A percentile compares a stretch with the other conserved stretches of the same genome.
Evolutionary conservation across 2,797 vertebrate species (phyloP).

Genomic region (Lepus oiostolus): DNA sequence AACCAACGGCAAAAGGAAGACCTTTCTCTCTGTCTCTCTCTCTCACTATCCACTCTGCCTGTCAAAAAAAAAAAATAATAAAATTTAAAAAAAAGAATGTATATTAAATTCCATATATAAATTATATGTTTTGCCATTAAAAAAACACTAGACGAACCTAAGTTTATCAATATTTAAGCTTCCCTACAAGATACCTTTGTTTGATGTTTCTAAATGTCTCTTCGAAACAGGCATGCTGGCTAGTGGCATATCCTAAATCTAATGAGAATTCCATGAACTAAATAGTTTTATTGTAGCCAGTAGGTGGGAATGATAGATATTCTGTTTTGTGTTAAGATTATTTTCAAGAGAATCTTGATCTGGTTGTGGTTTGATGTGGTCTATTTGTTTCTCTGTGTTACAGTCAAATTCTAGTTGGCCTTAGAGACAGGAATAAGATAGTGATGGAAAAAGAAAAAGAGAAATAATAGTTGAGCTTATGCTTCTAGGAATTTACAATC

Average conservation of each 20-base stretch:
- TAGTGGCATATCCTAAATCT: constrained; percentile 21
- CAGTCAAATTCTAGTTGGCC: constrained; percentile 29
- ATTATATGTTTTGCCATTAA: constrained; percentile 55
- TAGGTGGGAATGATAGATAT: background rate
- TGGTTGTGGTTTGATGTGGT: background rate
- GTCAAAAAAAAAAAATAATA: no score
- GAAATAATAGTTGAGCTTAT: constrained; percentile 19
- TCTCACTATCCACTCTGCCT: no score
- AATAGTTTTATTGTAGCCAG: constrained; percentile 3
- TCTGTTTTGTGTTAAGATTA: background rate
- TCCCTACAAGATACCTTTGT: constrained; percentile 29
- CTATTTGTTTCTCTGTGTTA: constrained; percentile 31
- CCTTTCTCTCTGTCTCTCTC: no score
- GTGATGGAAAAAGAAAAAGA: background rate
- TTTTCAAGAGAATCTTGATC: background rate
- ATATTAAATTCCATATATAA: constrained; percentile 75
- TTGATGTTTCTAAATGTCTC: constrained; percentile 62
- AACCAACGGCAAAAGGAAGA: no score
- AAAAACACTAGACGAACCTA: constrained; percentile 47
- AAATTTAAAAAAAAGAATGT: background rate
- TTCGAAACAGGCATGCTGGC: constrained; percentile 25
- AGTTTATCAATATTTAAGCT: constrained; percentile 51
- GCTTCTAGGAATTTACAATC: background rate
- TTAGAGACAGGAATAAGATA: constrained; percentile 8
- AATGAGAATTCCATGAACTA: background rate